These are phyloP conservation scores for Spodoptera litura DNA, from an alignment of 1,140 invertebrate species.

Conservation along the genomic window DNA sequence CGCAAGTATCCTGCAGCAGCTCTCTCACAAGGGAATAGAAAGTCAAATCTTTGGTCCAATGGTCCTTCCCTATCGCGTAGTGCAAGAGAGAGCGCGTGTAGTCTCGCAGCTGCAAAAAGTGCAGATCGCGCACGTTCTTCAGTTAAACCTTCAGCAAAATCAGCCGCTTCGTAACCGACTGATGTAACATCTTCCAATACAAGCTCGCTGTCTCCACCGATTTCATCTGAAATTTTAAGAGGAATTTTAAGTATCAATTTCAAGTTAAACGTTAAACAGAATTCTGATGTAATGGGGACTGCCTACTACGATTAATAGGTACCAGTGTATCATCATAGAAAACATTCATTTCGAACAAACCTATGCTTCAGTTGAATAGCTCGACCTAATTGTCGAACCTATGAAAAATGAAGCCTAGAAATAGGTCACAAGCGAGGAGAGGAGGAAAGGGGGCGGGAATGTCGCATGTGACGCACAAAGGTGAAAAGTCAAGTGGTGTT, in stretches of 20 bases:
- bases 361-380: conserved; percentile 18
- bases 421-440: conserved; percentile 36
- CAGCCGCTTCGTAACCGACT: conserved; percentile 80
- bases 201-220: conserved; percentile 87
- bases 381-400: conserved; percentile 40
- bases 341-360: not conserved
- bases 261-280: no score
- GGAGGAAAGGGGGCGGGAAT: conserved; percentile 13
- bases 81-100: conserved; percentile 90
- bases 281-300: no score
- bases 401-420: conserved; percentile 43
- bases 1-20: conserved; percentile 93
- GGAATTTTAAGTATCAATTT: conserved; percentile 4
- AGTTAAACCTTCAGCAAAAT: conserved; percentile 90
- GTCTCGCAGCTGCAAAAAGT: conserved; percentile 89
- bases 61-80: conserved; percentile 88
- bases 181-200: conserved; percentile 84
- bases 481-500: conserved; percentile 44
- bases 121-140: conserved; percentile 88
- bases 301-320: no score
- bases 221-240: conserved; percentile 75
- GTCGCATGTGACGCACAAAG: conserved; percentile 25
- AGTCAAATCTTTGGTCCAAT: conserved; percentile 90
- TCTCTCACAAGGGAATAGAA: conserved; percentile 91
- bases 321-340: not conserved